A percentile compares a stretch with the other conserved stretches of the same genome.
These are phyloP conservation scores for Amiota communis DNA, from an alignment of 2,888 invertebrate genomes.

Conservation along the genomic window DNA sequence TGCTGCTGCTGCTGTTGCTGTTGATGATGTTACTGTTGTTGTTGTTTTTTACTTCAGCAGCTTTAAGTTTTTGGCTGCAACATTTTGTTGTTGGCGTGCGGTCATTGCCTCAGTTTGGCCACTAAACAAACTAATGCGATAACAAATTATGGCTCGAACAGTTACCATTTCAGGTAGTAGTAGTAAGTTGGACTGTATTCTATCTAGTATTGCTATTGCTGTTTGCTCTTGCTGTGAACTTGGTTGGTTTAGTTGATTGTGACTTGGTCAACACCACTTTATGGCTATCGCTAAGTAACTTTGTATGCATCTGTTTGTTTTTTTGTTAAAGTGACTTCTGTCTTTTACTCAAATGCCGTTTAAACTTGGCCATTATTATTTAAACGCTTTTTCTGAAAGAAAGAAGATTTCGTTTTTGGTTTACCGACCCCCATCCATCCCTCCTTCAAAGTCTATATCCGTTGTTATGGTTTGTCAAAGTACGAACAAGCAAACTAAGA, in stretches of 20 bases:
- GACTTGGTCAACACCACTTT: constrained; percentile 48
- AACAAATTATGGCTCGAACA: constrained; percentile 64
- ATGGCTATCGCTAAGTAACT: constrained; percentile 6
- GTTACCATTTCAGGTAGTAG: constrained; percentile 18
- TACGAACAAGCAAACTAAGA: no score
- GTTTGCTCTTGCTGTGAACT: constrained; percentile 11
- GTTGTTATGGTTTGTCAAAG: no score
- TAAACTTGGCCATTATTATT: constrained; percentile 14
- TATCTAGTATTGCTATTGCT: constrained; percentile 44
- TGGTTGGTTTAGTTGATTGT: constrained; percentile 59
- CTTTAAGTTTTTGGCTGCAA: constrained; percentile 44
- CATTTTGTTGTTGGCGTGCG: constrained; percentile 10
- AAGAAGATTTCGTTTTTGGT: neutral
- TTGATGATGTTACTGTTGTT: neutral
- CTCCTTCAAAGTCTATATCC: neutral
- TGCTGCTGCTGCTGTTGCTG: neutral
- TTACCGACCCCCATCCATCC: neutral
- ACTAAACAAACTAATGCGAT: constrained; percentile 58
- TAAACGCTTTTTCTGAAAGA: neutral
- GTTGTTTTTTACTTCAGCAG: no score
- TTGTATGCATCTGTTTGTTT: neutral
- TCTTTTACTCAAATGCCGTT: constrained; percentile 21
- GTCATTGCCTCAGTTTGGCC: constrained; percentile 6
- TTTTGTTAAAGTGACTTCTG: neutral
- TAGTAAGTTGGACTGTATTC: constrained; percentile 4